These are phyloP conservation scores for Temnothorax unifasciatus DNA, from an alignment of 2,888 invertebrate genomes.

Conservation along the genomic window DNA sequence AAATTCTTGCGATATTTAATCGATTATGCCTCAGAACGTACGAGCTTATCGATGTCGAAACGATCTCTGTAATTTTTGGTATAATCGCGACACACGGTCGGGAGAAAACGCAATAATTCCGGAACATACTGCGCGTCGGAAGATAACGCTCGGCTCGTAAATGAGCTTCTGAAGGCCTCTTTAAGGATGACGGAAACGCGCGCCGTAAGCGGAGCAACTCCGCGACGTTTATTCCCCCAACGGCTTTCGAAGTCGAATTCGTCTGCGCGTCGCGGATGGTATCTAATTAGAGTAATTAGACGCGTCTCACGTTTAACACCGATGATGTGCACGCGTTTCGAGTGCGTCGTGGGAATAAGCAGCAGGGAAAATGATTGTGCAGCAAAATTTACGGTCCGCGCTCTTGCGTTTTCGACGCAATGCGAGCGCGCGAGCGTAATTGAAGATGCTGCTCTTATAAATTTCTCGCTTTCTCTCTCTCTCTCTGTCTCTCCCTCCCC, in stretches of 20 bases:
- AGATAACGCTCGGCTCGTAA: neutral
- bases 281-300: constrained; percentile 46
- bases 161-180: constrained; percentile 13
- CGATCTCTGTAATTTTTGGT: neutral
- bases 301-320: constrained; percentile 17
- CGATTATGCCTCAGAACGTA: neutral
- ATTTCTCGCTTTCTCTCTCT: constrained; percentile 30
- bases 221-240: constrained; percentile 3
- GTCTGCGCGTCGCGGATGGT: neutral
- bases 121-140: neutral
- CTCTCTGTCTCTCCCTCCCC: neutral
- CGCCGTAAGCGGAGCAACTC: neutral
- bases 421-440: constrained; percentile 26
- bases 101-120: neutral
- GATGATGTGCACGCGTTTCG: constrained; percentile 16
- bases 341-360: constrained; percentile 11
- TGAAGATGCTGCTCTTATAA: constrained; percentile 31
- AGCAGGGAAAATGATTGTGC: neutral
- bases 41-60: neutral
- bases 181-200: constrained; percentile 22
- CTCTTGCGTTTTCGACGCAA: constrained; percentile 17
- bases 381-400: constrained; percentile 14
- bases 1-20: neutral
- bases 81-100: neutral
- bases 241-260: constrained; percentile 18